Conservation (phyloP, 2,113 vertebrate genomes). For the Hippopotamus amphibius region DNA sequence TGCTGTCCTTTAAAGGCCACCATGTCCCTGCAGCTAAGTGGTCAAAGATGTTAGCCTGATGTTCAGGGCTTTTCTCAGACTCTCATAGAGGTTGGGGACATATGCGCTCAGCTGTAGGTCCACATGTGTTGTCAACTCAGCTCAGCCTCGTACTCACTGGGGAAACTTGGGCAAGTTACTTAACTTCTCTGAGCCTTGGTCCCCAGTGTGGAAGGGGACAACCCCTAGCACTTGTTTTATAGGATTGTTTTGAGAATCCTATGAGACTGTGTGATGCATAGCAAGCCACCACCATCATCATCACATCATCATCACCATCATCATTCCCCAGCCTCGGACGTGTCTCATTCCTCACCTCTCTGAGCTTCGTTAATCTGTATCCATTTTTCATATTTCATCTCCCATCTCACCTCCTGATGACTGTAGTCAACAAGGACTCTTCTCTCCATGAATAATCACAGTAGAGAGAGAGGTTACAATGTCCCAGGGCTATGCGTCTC, state of each 20-base stretch:
- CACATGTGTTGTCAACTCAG: not conserved
- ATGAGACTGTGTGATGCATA: not conserved
- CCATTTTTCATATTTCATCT: not conserved
- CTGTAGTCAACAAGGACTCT: not conserved
- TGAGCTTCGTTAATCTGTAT: not conserved
- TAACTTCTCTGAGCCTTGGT: conserved; percentile 17
- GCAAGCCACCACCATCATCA: not conserved
- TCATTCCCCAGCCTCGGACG: not conserved
- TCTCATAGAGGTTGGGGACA: not conserved
- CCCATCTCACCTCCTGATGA: not conserved
- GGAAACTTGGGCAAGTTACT: not conserved
- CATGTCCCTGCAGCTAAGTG: not conserved
- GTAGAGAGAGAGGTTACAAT: accelerated
- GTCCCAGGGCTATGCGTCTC: not conserved
- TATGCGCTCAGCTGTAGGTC: not conserved
- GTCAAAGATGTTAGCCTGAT: not conserved
- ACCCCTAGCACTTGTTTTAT: not conserved
- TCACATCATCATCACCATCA: not conserved
- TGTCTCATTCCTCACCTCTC: not conserved
- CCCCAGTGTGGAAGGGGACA: not conserved
- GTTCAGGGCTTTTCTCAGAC: not conserved
- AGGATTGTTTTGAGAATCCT: not conserved
- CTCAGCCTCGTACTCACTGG: not conserved
- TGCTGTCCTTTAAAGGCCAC: not conserved
- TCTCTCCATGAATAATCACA: not conserved